phyloP scores from a whole-genome alignment of 2,888 invertebrate genomes.

The Pomacea canaliculata region DNA sequence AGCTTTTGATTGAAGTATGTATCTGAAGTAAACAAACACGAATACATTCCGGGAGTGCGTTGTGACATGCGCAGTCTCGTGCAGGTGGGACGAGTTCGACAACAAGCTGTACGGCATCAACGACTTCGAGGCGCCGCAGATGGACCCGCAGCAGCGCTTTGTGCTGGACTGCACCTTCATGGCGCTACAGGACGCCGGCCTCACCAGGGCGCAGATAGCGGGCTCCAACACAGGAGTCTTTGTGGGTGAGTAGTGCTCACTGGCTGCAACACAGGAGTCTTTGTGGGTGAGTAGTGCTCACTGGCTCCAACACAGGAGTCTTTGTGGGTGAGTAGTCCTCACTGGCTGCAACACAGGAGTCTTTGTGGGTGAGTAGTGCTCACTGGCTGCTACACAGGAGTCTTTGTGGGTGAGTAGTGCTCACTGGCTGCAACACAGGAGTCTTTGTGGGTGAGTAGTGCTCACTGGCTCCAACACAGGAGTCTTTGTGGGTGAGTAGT shows the following conservation, averaged over 20 bases:
- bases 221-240: slow-evolving; percentile 33
- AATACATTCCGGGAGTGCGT: too few relatives aligned
- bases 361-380: neutral
- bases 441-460: slow-evolving; percentile 27
- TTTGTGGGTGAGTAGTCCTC: slow-evolving; percentile 27
- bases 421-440: slow-evolving; percentile 27
- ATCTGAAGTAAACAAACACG: too few relatives aligned
- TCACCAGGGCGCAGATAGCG: slow-evolving; percentile 22
- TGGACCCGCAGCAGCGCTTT: slow-evolving; percentile 54
- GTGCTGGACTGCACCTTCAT: slow-evolving; percentile 44
- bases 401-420: neutral
- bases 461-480: slow-evolving; percentile 29
- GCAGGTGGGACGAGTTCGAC: slow-evolving; percentile 47
- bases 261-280: slow-evolving; percentile 31
- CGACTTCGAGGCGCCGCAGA: slow-evolving; percentile 42
- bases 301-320: slow-evolving; percentile 31
- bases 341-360: slow-evolving; percentile 26
- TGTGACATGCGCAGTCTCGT: too few relatives aligned
- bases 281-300: slow-evolving; percentile 22
- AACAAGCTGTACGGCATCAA: slow-evolving; percentile 45
- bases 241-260: slow-evolving; percentile 21
- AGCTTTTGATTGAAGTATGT: too few relatives aligned
- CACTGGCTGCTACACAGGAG: neutral
- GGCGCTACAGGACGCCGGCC: slow-evolving; percentile 36
- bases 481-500: slow-evolving; percentile 27